Evolutionary conservation across 2,113 vertebrate species (phyloP), one percentile per base, ranked within the genome.

Genomic region (Oncorhynchus kisutch): DNA sequence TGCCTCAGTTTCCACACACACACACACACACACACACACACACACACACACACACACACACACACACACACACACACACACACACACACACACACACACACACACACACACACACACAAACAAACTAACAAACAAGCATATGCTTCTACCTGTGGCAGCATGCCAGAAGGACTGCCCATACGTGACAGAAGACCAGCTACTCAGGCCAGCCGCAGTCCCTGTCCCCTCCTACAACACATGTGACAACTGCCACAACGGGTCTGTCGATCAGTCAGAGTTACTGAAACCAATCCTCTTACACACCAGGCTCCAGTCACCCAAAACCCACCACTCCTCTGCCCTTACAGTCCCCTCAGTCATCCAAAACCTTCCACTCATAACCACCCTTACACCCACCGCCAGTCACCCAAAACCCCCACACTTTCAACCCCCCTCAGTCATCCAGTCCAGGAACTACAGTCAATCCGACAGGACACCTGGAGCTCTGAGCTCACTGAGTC

Each of bases 401-500:
- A 57, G 39, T 22, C 82, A 71, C 77, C 78, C 5, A 74, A 70
- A 67, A 73, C 72, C 75, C 71, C 51, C 14, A 45, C 39, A 45
- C 39, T 54, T 18, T 3, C 3, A 31, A 57, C 69, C 71, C 45
- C 4, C 1, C 70, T 3, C 67, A 5, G 18, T 68, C 31, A 39
- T 31, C 31, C 67, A 8, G 22, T 11, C 31, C 12, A 54, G 51
- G 16, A 54, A 45, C 39, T 45, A 45, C 39, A 45, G 39, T 45
- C 66, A 67, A 34, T 57, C 73, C 29, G 29, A 12, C 76, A 25
- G 68, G 14, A 31, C 84, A 79, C 76, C 86, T 82, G 77, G 68
- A 73, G 48, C 74, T 49, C 59, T 54, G 34, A 51, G 48, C 48
- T 71, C 49, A 71, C 8, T 0, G 9, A 39, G n/a, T 64, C 71